Evolutionary conservation across 2,888 invertebrate genomes (phyloP).

Genomic region (Drosophila nigritarsus): DNA sequence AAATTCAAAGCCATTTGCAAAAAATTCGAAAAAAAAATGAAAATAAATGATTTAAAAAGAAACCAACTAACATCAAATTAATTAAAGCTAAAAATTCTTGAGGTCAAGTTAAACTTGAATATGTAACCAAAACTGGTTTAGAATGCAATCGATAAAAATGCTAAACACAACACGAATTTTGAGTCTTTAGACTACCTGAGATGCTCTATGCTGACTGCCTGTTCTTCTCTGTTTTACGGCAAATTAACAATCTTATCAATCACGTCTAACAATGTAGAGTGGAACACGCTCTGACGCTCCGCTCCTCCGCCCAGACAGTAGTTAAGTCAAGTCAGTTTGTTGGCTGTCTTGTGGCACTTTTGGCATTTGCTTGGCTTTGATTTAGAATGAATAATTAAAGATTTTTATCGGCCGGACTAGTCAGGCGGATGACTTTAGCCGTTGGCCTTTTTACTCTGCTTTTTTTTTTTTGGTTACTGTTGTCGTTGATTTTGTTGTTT

Average conservation of each 20-base stretch:
- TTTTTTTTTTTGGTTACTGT: background rate
- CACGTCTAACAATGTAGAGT: conserved; percentile 9
- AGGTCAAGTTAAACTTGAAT: conserved; percentile 20
- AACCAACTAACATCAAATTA: conserved; percentile 11
- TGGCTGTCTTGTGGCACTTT: conserved; percentile 45
- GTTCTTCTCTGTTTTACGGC: conserved; percentile 24
- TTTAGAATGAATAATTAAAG: conserved; percentile 77
- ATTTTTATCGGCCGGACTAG: conserved; percentile 56
- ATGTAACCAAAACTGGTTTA: conserved; percentile 38
- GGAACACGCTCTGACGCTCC: background rate
- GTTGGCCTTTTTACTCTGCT: conserved; percentile 28
- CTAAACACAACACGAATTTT: conserved; percentile 12
- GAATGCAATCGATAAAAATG: conserved; percentile 26
- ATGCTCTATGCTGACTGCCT: background rate
- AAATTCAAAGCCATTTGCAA: conserved; percentile 24
- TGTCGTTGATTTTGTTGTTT: conserved; percentile 23
- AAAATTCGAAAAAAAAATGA: conserved; percentile 10
- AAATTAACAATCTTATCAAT: conserved; percentile 52
- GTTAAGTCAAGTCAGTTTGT: conserved; percentile 34
- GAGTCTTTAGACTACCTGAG: background rate
- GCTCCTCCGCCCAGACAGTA: background rate
- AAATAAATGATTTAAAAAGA: conserved; percentile 1
- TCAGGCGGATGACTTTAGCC: conserved; percentile 46
- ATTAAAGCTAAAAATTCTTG: conserved; percentile 53
- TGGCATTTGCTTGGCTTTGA: conserved; percentile 64